phyloP scores from a whole-genome alignment of 2,113 vertebrate species.

The Peromyscus polionotus region DNA sequence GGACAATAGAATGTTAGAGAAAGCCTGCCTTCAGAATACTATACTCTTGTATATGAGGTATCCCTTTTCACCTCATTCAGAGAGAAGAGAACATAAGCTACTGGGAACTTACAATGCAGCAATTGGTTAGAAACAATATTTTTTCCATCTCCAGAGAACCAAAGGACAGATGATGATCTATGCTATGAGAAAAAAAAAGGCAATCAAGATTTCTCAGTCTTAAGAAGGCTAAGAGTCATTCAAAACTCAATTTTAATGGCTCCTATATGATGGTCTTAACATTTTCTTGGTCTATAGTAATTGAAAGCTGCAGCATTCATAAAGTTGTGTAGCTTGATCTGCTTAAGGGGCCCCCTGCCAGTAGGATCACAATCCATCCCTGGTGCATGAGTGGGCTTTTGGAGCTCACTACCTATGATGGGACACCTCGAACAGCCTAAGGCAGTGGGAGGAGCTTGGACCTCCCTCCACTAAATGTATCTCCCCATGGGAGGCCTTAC shows the following conservation, averaged over 20 bases:
- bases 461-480: no score
- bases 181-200: not conserved
- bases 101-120: not conserved
- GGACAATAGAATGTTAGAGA: not conserved
- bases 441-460: no score
- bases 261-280: not conserved
- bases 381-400: no score
- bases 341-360: no score
- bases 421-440: no score
- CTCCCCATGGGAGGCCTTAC: no score
- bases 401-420: no score
- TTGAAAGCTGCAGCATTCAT: not conserved
- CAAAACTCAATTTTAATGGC: not conserved
- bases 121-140: not conserved
- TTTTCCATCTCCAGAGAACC: not conserved
- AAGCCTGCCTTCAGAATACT: not conserved
- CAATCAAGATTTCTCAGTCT: not conserved
- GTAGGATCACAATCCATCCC: no score
- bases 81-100: not conserved
- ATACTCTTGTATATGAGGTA: accelerated
- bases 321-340: not conserved
- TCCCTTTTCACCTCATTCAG: not conserved
- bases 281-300: not conserved
- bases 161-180: not conserved
- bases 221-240: not conserved